A percentile compares a stretch with the other conserved stretches of the same genome.
Conservation (phyloP, 2,888 invertebrate species). For the Lingula anatina region DNA sequence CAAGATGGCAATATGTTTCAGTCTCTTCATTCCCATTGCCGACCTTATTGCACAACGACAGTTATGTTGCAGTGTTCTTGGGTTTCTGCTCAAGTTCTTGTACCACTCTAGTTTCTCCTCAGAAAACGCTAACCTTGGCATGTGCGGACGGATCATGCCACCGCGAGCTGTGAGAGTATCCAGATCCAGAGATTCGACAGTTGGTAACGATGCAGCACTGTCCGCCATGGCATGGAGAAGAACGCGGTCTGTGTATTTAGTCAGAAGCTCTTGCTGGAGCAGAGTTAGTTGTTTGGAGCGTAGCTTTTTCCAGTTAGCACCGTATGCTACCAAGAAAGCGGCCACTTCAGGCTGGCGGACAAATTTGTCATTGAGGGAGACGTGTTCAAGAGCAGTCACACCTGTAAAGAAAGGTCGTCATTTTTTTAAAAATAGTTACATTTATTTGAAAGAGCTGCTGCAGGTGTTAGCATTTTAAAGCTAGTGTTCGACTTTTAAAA, state of each 20-base stretch:
- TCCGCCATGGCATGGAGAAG: background rate
- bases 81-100: constrained; percentile 25
- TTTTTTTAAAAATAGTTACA: background rate
- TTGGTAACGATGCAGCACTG: background rate
- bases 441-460: background rate
- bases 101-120: constrained; percentile 40
- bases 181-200: background rate
- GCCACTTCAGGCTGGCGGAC: constrained; percentile 37
- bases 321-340: constrained; percentile 41
- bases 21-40: constrained; percentile 24
- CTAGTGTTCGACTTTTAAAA: too few relatives aligned
- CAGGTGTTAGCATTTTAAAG: too few relatives aligned
- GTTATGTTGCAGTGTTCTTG: constrained; percentile 41
- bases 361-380: constrained; percentile 34
- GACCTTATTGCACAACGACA: constrained; percentile 36
- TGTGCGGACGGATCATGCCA: too few relatives aligned
- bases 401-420: constrained; percentile 18
- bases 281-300: background rate
- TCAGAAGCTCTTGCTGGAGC: background rate
- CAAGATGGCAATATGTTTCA: constrained; percentile 27
- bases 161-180: too few relatives aligned
- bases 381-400: constrained; percentile 40
- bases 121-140: too few relatives aligned
- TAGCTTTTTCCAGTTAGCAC: constrained; percentile 27
- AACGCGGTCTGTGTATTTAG: background rate